Percentiles rank a stretch among this genome's conserved stretches.
phyloP scores from a whole-genome alignment of 2,113 vertebrate genomes.

The Solea solea region DNA sequence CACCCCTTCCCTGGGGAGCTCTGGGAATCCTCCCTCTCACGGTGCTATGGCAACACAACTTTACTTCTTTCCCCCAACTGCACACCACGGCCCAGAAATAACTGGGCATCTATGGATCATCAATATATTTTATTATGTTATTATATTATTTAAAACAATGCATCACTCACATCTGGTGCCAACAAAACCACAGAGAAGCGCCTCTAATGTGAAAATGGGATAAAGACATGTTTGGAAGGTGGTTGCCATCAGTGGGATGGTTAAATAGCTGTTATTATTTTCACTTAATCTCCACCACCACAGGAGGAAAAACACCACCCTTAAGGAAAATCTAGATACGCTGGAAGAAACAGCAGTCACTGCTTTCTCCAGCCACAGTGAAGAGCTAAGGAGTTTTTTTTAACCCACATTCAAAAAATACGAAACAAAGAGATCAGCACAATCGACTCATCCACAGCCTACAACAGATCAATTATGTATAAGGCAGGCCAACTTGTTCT shows the following conservation, averaged over 20 bases:
- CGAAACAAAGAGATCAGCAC: not conserved
- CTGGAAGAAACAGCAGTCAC: not conserved
- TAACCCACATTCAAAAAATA: not conserved
- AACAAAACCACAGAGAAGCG: constrained; percentile 1
- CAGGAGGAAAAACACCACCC: constrained; percentile 1
- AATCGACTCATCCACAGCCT: not conserved
- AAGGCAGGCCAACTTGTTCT: constrained; percentile 7
- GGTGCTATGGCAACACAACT: constrained; percentile 47
- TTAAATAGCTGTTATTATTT: constrained; percentile 27
- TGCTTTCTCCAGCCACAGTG: constrained; percentile 5
- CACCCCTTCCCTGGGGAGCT: constrained; percentile 22
- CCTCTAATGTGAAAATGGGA: constrained; percentile 3
- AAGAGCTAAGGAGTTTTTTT: not conserved
- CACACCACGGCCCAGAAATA: constrained; percentile 1
- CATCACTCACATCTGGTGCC: not conserved
- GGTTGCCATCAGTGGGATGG: constrained; percentile 2
- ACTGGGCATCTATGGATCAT: constrained; percentile 21
- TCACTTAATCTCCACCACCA: constrained; percentile 7
- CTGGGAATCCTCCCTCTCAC: constrained; percentile 30
- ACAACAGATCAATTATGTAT: constrained; percentile 43
- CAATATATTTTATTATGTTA: constrained; percentile 6
- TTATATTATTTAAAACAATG: not conserved
- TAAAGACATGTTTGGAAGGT: constrained; percentile 8
- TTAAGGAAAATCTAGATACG: not conserved
- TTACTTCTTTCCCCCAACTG: not conserved